Evolutionary conservation across 2,113 vertebrate genomes (phyloP).

Genomic region (Bolborhynchus lineola): DNA sequence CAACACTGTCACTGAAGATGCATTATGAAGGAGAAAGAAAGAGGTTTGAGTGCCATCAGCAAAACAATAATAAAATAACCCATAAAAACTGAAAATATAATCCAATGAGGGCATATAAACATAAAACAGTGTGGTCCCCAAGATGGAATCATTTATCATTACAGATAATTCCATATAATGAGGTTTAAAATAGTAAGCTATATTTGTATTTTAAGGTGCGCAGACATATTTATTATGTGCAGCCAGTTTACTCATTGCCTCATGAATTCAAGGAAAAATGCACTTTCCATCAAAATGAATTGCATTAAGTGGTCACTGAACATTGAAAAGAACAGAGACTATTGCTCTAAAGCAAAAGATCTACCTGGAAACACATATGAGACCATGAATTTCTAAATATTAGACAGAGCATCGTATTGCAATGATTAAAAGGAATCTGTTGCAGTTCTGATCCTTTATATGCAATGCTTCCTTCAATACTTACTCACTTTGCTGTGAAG

Average conservation of each 20-base stretch:
- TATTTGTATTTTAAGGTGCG: slow-evolving; percentile 10
- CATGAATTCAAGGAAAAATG: background rate
- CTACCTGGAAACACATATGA: background rate
- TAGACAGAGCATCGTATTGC: background rate
- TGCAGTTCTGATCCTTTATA: background rate
- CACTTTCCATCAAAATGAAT: background rate
- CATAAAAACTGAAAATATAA: slow-evolving; percentile 10
- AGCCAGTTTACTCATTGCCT: background rate
- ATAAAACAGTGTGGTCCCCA: background rate
- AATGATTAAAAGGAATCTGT: background rate
- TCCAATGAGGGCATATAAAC: background rate
- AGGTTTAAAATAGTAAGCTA: background rate
- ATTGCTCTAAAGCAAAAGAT: background rate
- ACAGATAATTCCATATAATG: slow-evolving; percentile 18
- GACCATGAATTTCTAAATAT: background rate
- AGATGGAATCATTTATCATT: slow-evolving; percentile 11
- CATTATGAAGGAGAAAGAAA: background rate
- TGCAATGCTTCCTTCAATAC: background rate
- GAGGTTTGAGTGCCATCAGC: background rate
- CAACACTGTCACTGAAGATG: background rate
- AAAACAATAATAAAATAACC: background rate
- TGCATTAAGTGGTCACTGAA: background rate
- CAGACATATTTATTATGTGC: background rate
- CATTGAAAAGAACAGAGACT: background rate
- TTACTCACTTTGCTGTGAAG: background rate